Conservation (phyloP, 2,888 invertebrate genomes). For the Argyresthia albistria region DNA sequence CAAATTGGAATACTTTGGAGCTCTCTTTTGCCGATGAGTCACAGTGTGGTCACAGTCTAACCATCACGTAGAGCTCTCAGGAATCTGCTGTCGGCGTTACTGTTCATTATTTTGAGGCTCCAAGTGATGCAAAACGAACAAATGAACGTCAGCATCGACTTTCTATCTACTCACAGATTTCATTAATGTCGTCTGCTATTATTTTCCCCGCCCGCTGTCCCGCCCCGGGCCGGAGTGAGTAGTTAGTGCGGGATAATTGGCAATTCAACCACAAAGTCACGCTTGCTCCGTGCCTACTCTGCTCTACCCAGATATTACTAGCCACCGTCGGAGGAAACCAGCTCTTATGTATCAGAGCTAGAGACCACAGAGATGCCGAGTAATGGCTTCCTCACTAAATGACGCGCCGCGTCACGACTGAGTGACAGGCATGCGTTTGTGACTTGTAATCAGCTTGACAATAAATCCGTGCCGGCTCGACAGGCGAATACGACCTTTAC, state of each 20-base stretch:
- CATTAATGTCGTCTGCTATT: not conserved
- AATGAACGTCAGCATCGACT: not conserved
- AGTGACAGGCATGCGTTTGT: slow-evolving; percentile 15
- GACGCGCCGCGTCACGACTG: slow-evolving; percentile 21
- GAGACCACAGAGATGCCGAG: slow-evolving; percentile 3
- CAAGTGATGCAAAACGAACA: too few species aligned
- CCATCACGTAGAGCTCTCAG: too few species aligned
- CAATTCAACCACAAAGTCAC: slow-evolving; percentile 33
- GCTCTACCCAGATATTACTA: too few species aligned
- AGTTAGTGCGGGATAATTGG: slow-evolving; percentile 25
- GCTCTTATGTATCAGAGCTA: not conserved
- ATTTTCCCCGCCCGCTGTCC: not conserved
- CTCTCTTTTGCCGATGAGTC: too few species aligned
- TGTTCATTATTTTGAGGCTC: too few species aligned
- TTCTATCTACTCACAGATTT: not conserved
- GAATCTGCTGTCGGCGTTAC: too few species aligned
- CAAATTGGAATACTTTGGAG: too few species aligned
- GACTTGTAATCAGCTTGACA: not conserved
- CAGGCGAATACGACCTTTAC: too few species aligned
- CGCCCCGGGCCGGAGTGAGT: slow-evolving; percentile 22
- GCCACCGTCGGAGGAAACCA: not conserved
- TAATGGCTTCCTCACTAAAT: slow-evolving; percentile 22
- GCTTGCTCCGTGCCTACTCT: slow-evolving; percentile 4
- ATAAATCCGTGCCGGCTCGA: too few species aligned
- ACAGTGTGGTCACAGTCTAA: too few species aligned